These are phyloP conservation scores for Podarcis muralis DNA, from an alignment of 2,113 vertebrate genomes.

Conservation along the genomic window DNA sequence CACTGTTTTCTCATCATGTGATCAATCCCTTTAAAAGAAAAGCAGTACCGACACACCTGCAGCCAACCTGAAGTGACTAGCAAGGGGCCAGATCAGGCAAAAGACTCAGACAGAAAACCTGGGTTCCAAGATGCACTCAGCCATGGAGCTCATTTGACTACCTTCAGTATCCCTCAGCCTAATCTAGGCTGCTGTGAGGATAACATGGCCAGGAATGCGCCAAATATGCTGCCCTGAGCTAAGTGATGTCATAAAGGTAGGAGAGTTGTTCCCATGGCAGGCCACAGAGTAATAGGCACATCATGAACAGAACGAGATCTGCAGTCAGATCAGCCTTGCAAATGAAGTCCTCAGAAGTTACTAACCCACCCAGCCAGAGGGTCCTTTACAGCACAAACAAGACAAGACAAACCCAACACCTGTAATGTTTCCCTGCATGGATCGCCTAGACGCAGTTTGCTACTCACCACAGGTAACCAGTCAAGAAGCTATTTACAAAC, in stretches of 20 bases:
- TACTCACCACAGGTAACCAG: background rate
- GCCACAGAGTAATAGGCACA: background rate
- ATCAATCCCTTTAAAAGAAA: background rate
- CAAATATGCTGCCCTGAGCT: background rate
- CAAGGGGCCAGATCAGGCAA: background rate
- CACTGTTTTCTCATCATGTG: background rate
- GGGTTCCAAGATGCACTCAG: background rate
- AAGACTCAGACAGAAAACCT: background rate
- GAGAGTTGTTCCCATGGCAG: background rate
- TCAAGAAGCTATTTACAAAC: background rate
- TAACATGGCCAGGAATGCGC: background rate
- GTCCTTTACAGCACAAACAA: background rate
- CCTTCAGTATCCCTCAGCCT: background rate
- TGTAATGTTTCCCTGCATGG: background rate
- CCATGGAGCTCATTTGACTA: background rate
- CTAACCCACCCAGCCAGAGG: background rate
- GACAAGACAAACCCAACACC: background rate
- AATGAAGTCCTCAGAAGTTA: background rate
- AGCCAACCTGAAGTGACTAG: background rate
- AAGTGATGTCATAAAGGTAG: background rate
- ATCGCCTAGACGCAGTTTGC: background rate
- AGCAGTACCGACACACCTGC: too few relatives aligned
- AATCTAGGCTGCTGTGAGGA: background rate
- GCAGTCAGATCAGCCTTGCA: background rate
- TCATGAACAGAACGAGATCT: background rate